phyloP scores from a whole-genome alignment of 2,113 vertebrate genomes.

The Steatornis caripensis region DNA sequence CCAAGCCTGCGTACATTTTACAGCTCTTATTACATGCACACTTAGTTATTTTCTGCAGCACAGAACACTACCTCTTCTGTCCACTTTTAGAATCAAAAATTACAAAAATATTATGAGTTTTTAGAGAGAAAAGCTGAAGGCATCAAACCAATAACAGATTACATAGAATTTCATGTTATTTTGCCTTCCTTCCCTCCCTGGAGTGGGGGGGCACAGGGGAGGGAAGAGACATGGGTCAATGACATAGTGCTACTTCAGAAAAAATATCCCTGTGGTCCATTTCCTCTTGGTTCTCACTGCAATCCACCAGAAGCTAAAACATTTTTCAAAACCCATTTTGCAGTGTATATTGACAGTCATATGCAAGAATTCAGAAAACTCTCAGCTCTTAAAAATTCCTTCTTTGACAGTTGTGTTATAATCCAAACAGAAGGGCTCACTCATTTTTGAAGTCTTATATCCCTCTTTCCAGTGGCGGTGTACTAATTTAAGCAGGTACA shows the following conservation, averaged over 20 bases:
- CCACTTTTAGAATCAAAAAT: background rate
- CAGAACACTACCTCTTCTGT: background rate
- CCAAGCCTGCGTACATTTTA: background rate
- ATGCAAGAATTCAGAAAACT: background rate
- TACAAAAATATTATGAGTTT: background rate
- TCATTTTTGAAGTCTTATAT: background rate
- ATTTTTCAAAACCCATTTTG: background rate
- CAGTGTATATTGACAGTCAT: background rate
- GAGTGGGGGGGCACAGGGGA: no score
- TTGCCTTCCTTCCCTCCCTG: background rate
- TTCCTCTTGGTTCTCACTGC: background rate
- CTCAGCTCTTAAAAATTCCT: background rate
- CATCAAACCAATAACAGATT: background rate
- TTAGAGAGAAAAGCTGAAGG: background rate
- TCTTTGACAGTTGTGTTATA: background rate
- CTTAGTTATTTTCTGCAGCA: background rate
- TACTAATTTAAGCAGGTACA: background rate
- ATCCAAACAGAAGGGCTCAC: background rate
- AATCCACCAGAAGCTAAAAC: background rate
- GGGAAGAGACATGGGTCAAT: background rate
- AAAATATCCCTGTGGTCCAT: background rate
- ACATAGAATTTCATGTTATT: background rate
- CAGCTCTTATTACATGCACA: background rate
- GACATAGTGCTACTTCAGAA: background rate
- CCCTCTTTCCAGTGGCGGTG: background rate